Evolutionary conservation across 2,797 vertebrate species (phyloP), one percentile per base, ranked within the genome.

Genomic region (Coregonus ussuriensis): DNA sequence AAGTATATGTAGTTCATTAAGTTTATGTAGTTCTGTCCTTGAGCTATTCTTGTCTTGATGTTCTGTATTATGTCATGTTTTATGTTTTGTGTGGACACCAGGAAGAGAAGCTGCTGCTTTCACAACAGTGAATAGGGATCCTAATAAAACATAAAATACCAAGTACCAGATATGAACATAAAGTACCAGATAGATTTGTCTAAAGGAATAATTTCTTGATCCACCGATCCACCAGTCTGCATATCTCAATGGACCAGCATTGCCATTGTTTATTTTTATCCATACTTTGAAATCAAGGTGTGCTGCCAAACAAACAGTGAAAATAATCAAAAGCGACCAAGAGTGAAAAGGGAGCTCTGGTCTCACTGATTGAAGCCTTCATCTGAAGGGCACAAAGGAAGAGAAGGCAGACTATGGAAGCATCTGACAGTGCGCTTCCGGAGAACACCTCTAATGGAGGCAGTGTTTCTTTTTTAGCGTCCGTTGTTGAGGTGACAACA

Each of bases 381-480:
- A 25, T 63, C 59, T 63, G 59, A 63, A 63, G 21, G n/a, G 4
- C 33, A 70, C 33, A 47, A 41, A 70, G 35, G 3, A 16, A 15
- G 31, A 41, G 67, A 69, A 62, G n/a, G n/a, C n/a, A n/a, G 31
- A 35, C 2, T 3, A 41, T 15, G 67, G 35, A 18, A 18, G 33
- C 31, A 4, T n/a, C 21, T 71, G 69, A 51, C 37, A 71, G 41
- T 21, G 41, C 21, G 41, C 18, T 51, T 21, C 41, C 69, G 18
- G 69, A 71, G 69, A 71, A 71, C 14, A 71, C 37, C n/a, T 47
- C 69, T 71, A 71, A 52, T 52, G 47, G 41, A 71, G 47, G 69
- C 41, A 29, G 41, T 18, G 11, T 35, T 67, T 7, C 31, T 35
- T 35, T 35, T 35, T 35, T 47, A 31, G 33, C 13, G 35, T 18